These are phyloP conservation scores for Coracias cyanogaster DNA, from an alignment of 2,797 vertebrate genomes.

Conservation along the genomic window DNA sequence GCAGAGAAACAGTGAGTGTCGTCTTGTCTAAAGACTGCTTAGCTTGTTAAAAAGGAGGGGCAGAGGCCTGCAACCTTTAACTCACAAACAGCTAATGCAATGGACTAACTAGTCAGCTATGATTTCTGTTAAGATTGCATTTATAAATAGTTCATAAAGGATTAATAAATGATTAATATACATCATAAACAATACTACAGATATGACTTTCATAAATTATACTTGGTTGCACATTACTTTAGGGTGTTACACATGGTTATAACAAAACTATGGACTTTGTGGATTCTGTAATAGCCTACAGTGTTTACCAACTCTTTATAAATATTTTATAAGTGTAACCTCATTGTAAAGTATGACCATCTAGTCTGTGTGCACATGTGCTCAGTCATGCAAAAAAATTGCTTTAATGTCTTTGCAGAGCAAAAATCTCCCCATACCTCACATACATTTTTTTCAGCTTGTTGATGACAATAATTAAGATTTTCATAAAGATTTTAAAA, in stretches of 20 bases:
- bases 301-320: slow-evolving; percentile 24
- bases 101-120: not conserved
- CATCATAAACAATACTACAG: slow-evolving; percentile 12
- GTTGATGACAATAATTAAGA: slow-evolving; percentile 42
- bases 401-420: slow-evolving; percentile 32
- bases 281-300: slow-evolving; percentile 34
- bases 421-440: slow-evolving; percentile 13
- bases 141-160: slow-evolving; percentile 58
- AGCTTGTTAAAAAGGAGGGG: not conserved
- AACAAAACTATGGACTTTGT: slow-evolving; percentile 29
- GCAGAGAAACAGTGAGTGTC: not conserved
- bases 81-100: not conserved
- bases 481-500: slow-evolving; percentile 49
- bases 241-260: not conserved
- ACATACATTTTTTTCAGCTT: slow-evolving; percentile 50
- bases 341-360: slow-evolving; percentile 55
- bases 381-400: slow-evolving; percentile 28
- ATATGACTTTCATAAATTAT: slow-evolving; percentile 46
- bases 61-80: not conserved
- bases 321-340: slow-evolving; percentile 42
- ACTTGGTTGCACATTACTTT: slow-evolving; percentile 11
- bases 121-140: not conserved
- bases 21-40: not conserved
- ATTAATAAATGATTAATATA: slow-evolving; percentile 59
- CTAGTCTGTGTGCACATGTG: slow-evolving; percentile 2